Base-by-base conservation (phyloP, 2,888 invertebrate genomes). In the Oxycera nigricornis region DNA sequence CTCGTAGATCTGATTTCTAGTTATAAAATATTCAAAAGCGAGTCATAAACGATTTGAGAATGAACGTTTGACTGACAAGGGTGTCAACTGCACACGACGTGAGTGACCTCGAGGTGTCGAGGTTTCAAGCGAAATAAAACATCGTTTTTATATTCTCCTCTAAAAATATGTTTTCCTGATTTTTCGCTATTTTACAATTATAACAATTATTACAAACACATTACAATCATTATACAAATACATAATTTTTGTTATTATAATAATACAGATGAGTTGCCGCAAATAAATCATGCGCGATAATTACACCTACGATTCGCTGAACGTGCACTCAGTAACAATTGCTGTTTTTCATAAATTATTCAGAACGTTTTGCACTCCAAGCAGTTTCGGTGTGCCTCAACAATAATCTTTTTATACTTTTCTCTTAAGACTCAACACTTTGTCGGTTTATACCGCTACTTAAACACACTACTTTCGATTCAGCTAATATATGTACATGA, bases 301-400 rank as follows among this genome's bases (percentile, higher is more conserved):
- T 28, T 30, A 22, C 20, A 9, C 52, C 52, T 55, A 70, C 52
- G 55, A 70, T 46, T 70, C 55, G 70, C 70, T 55, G 70, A 31
- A 55, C 20, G 70, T 70, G 70, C 70, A 70, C n/a, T 31, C 55
- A 70, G 55, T 70, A 70, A 70, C 70, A 70, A 52, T 70, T 70
- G 70, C 70, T 55, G 35, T 9, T 24, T 2, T 59, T 30, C 6
- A 46, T 46, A 7, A 46, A n/a, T 46, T n/a, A 59, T 28, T 22
- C 2, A 4, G 14, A 30, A 9, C 41, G n/a, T 41, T 65, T 35
- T 65, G 6, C 41, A 22, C 41, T 65, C 39, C 14, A 17, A 46
- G 17, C n/a, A n/a, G n/a, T n/a, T n/a, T n/a, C n/a, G n/a, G n/a
- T n/a, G n/a, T n/a, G n/a, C n/a, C n/a, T n/a, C n/a, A n/a, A n/a